A percentile compares a stretch with the other conserved stretches of the same genome.
phyloP scores from a whole-genome alignment of 2,888 invertebrate genomes.

The Flexamia atlantica region DNA sequence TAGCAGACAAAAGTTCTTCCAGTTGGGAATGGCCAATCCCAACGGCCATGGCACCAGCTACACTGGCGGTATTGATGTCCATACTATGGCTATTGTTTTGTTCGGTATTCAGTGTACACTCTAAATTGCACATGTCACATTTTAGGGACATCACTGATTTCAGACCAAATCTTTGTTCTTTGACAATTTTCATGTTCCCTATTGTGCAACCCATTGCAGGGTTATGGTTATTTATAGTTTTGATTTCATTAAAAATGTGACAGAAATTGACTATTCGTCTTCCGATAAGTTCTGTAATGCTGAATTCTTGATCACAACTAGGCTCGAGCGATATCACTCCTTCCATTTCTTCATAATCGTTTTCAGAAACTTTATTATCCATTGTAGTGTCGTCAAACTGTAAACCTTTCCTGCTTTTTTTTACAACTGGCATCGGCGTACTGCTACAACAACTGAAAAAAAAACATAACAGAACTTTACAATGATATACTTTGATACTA shows the following conservation, averaged over 20 bases:
- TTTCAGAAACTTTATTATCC: too few relatives aligned
- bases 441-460: too few relatives aligned
- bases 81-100: not conserved
- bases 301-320: too few relatives aligned
- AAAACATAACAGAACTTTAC: too few relatives aligned
- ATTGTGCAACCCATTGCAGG: slow-evolving; percentile 42
- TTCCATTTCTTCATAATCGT: too few relatives aligned
- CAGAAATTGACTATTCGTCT: slow-evolving; percentile 19
- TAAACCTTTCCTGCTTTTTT: too few relatives aligned
- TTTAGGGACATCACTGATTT: slow-evolving; percentile 33
- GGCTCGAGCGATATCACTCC: too few relatives aligned
- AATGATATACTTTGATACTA: too few relatives aligned
- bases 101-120: slow-evolving; percentile 37
- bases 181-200: slow-evolving; percentile 34
- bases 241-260: not conserved
- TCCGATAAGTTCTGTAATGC: too few relatives aligned
- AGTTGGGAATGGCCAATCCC: slow-evolving; percentile 58
- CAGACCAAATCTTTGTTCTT: slow-evolving; percentile 32
- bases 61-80: slow-evolving; percentile 55
- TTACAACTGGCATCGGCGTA: too few relatives aligned
- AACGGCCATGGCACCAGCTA: slow-evolving; percentile 52
- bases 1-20: slow-evolving; percentile 40
- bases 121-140: slow-evolving; percentile 51
- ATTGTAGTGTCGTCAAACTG: too few relatives aligned
- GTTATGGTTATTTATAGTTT: slow-evolving; percentile 19